These are phyloP conservation scores for Thamnophis elegans DNA, from an alignment of 2,797 vertebrate genomes.

Conservation along the genomic window DNA sequence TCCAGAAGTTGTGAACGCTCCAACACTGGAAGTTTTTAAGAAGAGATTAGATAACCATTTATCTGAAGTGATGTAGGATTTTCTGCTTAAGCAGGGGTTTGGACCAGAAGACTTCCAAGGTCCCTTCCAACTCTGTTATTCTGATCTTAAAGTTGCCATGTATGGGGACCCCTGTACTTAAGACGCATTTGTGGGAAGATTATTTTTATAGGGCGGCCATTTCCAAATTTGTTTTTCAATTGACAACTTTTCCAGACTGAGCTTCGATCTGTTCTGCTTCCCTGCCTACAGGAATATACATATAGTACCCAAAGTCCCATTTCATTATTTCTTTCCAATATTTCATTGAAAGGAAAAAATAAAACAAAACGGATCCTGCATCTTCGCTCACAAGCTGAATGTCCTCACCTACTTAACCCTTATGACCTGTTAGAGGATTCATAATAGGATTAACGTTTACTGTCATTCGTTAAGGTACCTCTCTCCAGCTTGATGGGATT, in stretches of 20 bases:
- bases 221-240: not conserved
- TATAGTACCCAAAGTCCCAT: not conserved
- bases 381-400: not conserved
- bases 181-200: not conserved
- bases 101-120: too few species aligned
- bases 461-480: not conserved
- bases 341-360: not conserved
- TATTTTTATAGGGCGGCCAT: not conserved
- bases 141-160: not conserved
- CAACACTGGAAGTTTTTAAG: too few species aligned
- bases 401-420: not conserved
- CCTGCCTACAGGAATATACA: not conserved
- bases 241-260: not conserved
- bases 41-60: too few species aligned
- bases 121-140: too few species aligned
- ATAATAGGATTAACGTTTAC: not conserved
- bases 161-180: not conserved
- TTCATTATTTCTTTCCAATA: not conserved
- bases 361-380: not conserved
- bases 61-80: too few species aligned
- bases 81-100: too few species aligned
- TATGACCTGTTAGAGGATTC: not conserved
- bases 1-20: too few species aligned
- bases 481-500: not conserved
- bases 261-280: not conserved